Conservation (phyloP, 1,140 invertebrate genomes). For the Rhyzopertha dominica region DNA sequence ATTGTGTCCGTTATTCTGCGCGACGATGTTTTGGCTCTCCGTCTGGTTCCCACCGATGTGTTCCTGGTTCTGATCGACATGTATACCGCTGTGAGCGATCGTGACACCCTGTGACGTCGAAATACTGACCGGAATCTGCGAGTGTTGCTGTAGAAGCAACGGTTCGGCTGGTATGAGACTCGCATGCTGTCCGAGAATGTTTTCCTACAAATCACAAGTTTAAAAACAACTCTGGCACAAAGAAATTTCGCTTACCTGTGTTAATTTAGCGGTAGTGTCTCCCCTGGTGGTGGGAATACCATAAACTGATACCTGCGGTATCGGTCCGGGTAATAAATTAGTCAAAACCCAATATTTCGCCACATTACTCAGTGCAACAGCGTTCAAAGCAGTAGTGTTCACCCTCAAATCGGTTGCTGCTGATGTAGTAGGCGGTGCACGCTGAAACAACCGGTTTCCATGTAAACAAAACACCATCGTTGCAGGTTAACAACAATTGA, state of each 20-base stretch:
- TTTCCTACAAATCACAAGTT: conserved; percentile 28
- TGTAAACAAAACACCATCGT: conserved; percentile 13
- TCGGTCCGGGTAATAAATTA: conserved; percentile 57
- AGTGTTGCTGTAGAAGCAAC: conserved; percentile 39
- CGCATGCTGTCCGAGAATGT: conserved; percentile 38
- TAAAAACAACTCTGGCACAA: conserved; percentile 1
- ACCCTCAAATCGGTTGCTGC: conserved; percentile 55
- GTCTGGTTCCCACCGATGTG: conserved; percentile 28
- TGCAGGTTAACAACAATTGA: conserved; percentile 17
- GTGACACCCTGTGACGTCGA: conserved; percentile 38
- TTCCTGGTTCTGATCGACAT: conserved; percentile 24
- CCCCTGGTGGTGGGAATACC: conserved; percentile 50
- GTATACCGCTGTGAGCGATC: no score
- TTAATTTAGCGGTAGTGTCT: conserved; percentile 54
- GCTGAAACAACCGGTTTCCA: conserved; percentile 18
- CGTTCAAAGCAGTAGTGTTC: conserved; percentile 55
- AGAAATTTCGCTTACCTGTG: conserved; percentile 49
- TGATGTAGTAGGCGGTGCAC: conserved; percentile 45
- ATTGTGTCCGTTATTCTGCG: conserved; percentile 28
- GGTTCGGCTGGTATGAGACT: conserved; percentile 38
- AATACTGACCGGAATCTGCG: conserved; percentile 41
- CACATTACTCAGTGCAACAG: conserved; percentile 56
- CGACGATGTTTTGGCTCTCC: conserved; percentile 8
- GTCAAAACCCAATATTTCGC: conserved; percentile 64
- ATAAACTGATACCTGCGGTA: conserved; percentile 60